Evolutionary conservation across 2,113 vertebrate species (phyloP).

Genomic region (Taxidea taxus): DNA sequence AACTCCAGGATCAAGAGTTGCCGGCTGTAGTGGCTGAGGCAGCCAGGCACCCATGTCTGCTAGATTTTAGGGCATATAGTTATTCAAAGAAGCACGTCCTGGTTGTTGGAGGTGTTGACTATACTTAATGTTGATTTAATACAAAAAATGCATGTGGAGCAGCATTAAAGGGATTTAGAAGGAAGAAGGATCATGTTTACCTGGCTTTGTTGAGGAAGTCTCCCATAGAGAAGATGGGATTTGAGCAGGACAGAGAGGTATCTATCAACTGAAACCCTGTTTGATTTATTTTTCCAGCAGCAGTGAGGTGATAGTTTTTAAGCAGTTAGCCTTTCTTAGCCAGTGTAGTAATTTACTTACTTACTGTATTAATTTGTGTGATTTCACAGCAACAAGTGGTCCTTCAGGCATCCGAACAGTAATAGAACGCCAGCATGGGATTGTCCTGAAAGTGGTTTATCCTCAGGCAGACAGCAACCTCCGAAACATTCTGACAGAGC

Average conservation of each 20-base stretch:
- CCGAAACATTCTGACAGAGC: constrained; percentile 89
- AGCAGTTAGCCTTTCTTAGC: neutral
- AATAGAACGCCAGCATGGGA: constrained; percentile 87
- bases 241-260: neutral
- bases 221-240: neutral
- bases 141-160: neutral
- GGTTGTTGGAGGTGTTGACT: neutral
- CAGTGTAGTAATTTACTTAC: neutral
- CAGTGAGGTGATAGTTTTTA: neutral
- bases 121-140: neutral
- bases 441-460: constrained; percentile 91
- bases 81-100: neutral
- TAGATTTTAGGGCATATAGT: neutral
- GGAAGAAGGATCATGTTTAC: neutral
- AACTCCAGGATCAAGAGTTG: neutral
- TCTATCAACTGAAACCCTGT: neutral
- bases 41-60: neutral
- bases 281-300: neutral
- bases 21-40: neutral
- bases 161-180: neutral
- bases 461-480: constrained; percentile 92
- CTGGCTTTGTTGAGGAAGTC: neutral
- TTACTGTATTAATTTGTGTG: neutral
- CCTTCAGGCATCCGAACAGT: constrained; percentile 83
- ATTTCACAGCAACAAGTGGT: constrained; percentile 85